Evolutionary conservation across 2,797 vertebrate species (phyloP).

Genomic region (Yasuhikotakia modesta): DNA sequence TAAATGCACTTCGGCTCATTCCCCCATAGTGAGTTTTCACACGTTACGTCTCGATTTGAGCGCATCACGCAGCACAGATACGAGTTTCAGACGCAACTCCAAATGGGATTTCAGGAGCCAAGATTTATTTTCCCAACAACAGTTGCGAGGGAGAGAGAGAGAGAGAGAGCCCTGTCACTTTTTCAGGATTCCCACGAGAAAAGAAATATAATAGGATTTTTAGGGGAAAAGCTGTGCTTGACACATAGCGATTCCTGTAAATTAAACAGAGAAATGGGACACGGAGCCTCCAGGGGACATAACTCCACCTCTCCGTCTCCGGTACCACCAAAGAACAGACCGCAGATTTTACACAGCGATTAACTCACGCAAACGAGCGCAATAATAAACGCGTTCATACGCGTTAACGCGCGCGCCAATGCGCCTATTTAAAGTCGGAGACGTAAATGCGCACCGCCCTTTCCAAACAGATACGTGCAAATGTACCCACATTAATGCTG

Average conservation of each 20-base stretch:
- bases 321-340: constrained; percentile 46
- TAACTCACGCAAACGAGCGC: constrained; percentile 9
- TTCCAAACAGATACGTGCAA: not conserved
- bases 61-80: not conserved
- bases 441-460: constrained; percentile 2
- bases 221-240: constrained; percentile 55
- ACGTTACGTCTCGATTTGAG: not conserved
- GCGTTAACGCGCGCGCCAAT: not conserved
- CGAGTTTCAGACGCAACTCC: constrained; percentile 5
- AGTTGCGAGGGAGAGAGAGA: constrained; percentile 13
- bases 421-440: not conserved
- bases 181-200: constrained; percentile 71
- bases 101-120: not conserved
- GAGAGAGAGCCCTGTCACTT: constrained; percentile 68
- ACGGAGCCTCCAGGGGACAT: constrained; percentile 55
- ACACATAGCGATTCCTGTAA: constrained; percentile 69
- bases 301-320: constrained; percentile 58
- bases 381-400: constrained; percentile 5
- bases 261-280: constrained; percentile 71
- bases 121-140: not conserved
- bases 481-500: not conserved
- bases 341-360: constrained; percentile 6
- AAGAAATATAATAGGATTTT: constrained; percentile 65
- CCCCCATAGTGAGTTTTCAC: not conserved
- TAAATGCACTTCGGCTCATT: not conserved